These are phyloP conservation scores for Tor tambroides DNA, from an alignment of 2,113 vertebrate species.

Conservation along the genomic window DNA sequence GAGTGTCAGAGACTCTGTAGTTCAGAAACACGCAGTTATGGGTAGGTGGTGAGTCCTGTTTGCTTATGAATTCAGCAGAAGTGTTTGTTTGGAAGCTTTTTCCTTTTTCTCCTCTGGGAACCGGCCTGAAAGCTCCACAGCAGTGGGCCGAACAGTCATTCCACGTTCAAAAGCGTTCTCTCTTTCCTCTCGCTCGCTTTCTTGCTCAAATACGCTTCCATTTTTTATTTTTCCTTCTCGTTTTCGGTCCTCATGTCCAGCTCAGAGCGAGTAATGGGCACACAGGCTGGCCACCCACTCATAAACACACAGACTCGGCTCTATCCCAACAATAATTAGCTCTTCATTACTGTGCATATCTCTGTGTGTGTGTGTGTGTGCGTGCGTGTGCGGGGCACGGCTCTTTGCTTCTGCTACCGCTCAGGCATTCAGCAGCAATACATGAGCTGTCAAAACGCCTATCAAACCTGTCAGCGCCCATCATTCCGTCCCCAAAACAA, in stretches of 20 bases:
- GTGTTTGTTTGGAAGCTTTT: conserved; percentile 45
- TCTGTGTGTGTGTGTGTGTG: conserved; percentile 29
- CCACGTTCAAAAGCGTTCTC: conserved; percentile 32
- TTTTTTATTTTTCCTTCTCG: background rate
- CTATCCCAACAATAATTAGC: conserved; percentile 39
- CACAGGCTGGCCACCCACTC: conserved; percentile 16
- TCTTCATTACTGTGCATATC: conserved; percentile 45
- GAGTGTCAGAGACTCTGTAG: conserved; percentile 12
- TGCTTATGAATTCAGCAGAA: conserved; percentile 52
- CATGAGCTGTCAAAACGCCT: conserved; percentile 55
- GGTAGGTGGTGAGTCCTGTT: conserved; percentile 40
- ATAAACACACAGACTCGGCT: conserved; percentile 34
- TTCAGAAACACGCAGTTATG: conserved; percentile 26
- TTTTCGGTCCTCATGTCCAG: background rate
- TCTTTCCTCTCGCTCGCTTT: background rate
- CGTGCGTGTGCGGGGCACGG: conserved; percentile 14
- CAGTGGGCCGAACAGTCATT: conserved; percentile 46
- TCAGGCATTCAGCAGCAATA: conserved; percentile 39
- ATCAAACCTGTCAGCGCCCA: conserved; percentile 51
- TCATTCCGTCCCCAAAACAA: conserved; percentile 32
- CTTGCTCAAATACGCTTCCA: background rate
- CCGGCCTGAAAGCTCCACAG: conserved; percentile 39
- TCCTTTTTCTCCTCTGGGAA: conserved; percentile 30
- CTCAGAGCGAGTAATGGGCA: conserved; percentile 7
- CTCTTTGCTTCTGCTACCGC: conserved; percentile 4